Evolutionary conservation across 2,888 invertebrate genomes (phyloP).

Genomic region (Bruchidius siliquastri): DNA sequence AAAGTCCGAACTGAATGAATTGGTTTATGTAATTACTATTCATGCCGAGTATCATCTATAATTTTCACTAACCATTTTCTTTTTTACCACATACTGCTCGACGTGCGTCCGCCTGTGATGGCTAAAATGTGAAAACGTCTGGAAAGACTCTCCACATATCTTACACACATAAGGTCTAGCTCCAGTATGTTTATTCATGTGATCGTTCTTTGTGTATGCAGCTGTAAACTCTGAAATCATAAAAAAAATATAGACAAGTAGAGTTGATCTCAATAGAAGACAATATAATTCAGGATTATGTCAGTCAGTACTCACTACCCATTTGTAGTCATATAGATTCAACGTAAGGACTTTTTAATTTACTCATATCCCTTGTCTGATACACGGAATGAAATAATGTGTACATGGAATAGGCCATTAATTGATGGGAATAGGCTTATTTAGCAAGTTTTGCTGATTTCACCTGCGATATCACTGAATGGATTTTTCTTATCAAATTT

Average conservation of each 20-base stretch:
- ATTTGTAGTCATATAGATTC: not conserved
- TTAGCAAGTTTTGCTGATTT: no score
- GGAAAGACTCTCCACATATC: slow-evolving; percentile 2
- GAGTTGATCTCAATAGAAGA: not conserved
- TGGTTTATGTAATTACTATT: no score
- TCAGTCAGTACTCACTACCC: not conserved
- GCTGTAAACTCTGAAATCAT: slow-evolving; percentile 1
- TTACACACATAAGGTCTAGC: slow-evolving; percentile 1
- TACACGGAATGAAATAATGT: no score
- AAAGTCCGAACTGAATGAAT: no score
- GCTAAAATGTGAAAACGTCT: not conserved
- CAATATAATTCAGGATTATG: not conserved
- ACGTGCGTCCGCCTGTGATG: slow-evolving; percentile 10
- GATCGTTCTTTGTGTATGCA: not conserved
- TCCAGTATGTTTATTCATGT: slow-evolving; percentile 3
- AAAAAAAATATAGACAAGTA: not conserved
- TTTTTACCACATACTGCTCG: slow-evolving; percentile 8
- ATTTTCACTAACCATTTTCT: not conserved
- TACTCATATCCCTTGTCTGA: no score
- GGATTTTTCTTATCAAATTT: no score
- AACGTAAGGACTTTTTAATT: not conserved
- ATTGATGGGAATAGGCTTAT: no score
- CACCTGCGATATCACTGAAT: no score
- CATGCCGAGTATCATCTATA: not conserved
- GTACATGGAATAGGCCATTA: no score